phyloP scores from a whole-genome alignment of 2,797 vertebrate genomes.

The Lacerta agilis region DNA sequence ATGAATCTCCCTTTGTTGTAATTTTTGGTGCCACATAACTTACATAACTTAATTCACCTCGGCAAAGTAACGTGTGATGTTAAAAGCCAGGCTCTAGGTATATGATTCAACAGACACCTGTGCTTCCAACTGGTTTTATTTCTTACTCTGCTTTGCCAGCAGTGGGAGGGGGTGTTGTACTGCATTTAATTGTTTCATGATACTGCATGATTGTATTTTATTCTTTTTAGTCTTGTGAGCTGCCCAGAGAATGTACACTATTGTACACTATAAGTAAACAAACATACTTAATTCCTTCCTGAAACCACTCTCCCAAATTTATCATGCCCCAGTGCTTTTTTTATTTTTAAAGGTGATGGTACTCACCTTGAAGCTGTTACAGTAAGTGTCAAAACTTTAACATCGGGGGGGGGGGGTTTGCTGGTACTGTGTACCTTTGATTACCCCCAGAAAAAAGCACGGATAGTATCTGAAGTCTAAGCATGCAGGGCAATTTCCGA shows the following conservation, averaged over 20 bases:
- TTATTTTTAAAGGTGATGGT: not conserved
- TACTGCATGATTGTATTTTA: not conserved
- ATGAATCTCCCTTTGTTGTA: not conserved
- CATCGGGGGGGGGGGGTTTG: too few species aligned
- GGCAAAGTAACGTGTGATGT: not conserved
- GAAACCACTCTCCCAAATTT: not conserved
- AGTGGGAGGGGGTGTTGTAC: not conserved
- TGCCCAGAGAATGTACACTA: too few species aligned
- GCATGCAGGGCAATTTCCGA: slow-evolving; percentile 38
- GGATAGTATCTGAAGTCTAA: not conserved
- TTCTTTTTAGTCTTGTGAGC: not conserved
- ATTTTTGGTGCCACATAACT: not conserved
- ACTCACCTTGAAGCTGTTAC: too few species aligned
- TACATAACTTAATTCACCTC: too few species aligned
- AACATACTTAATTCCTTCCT: not conserved
- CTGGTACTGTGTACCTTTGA: too few species aligned
- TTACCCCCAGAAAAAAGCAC: too few species aligned
- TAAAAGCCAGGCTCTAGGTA: not conserved
- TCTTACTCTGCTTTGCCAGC: too few species aligned
- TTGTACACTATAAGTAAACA: not conserved
- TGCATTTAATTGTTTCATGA: not conserved
- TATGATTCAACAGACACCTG: not conserved
- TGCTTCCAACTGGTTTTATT: not conserved
- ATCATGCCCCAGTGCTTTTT: not conserved
- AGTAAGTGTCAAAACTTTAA: too few species aligned